These are phyloP conservation scores for Megalonaias nervosa DNA, from an alignment of 1,140 invertebrate species.

Conservation along the genomic window DNA sequence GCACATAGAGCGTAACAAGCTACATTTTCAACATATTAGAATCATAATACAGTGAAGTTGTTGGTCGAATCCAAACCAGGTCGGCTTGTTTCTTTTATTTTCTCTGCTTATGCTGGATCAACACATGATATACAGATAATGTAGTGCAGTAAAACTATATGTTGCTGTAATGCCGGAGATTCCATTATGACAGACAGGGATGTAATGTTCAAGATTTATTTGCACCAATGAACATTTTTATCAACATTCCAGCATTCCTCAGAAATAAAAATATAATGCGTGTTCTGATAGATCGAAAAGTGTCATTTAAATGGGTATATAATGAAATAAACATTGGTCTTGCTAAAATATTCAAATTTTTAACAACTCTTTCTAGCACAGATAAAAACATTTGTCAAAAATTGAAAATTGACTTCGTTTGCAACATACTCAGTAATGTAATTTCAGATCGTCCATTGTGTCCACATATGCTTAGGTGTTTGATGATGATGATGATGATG, in stretches of 20 bases:
- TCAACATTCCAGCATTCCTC: slow-evolving; percentile 42
- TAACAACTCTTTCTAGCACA: not conserved
- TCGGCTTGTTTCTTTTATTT: slow-evolving; percentile 34
- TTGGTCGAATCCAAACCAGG: slow-evolving; percentile 45
- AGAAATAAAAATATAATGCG: not conserved
- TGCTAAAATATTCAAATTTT: slow-evolving; percentile 38
- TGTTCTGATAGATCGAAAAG: slow-evolving; percentile 33
- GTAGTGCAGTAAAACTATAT: not conserved
- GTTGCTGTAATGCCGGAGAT: slow-evolving; percentile 32
- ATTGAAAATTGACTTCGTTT: no score
- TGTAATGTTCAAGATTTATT: slow-evolving; percentile 40
- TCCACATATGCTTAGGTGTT: no score
- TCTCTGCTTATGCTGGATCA: slow-evolving; percentile 40
- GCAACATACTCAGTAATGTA: no score
- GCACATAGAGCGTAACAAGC: slow-evolving; percentile 52
- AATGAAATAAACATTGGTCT: slow-evolving; percentile 39
- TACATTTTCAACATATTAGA: slow-evolving; percentile 60
- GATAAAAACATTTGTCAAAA: no score
- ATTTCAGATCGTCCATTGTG: no score
- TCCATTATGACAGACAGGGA: slow-evolving; percentile 37
- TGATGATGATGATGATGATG: no score
- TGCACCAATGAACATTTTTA: slow-evolving; percentile 21
- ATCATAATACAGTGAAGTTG: slow-evolving; percentile 47
- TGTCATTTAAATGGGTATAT: slow-evolving; percentile 37
- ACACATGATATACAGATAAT: slow-evolving; percentile 19